Conservation (phyloP, 2,888 invertebrate genomes). For the Rutpela maculata region DNA sequence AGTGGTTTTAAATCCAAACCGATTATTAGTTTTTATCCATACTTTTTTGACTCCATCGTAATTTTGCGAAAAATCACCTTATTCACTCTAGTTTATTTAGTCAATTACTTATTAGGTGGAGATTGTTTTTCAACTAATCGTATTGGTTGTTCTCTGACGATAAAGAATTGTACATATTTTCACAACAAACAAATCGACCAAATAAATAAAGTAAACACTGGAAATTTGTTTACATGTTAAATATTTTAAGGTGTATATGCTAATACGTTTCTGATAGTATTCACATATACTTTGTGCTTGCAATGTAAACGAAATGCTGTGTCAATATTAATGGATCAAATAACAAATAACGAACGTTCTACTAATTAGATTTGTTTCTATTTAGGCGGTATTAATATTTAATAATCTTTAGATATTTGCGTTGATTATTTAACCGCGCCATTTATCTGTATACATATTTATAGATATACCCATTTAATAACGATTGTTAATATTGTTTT, state of each 20-base stretch:
- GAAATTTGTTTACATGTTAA: neutral
- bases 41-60: too few relatives aligned
- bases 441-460: neutral
- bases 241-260: neutral
- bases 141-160: too few relatives aligned
- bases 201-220: slow-evolving; percentile 4
- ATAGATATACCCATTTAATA: neutral
- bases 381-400: neutral
- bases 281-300: neutral
- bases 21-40: too few relatives aligned
- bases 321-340: neutral
- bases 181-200: neutral
- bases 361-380: neutral
- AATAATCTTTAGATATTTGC: neutral
- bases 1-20: too few relatives aligned
- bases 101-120: too few relatives aligned
- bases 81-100: too few relatives aligned
- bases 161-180: neutral
- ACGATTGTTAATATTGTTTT: neutral
- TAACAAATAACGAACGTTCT: neutral
- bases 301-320: neutral
- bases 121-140: too few relatives aligned
- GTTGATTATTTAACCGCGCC: neutral
- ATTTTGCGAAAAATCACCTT: too few relatives aligned
- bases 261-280: neutral